Conservation (phyloP, 2,888 invertebrate species). For the Rambutsinella grinnellia region DNA sequence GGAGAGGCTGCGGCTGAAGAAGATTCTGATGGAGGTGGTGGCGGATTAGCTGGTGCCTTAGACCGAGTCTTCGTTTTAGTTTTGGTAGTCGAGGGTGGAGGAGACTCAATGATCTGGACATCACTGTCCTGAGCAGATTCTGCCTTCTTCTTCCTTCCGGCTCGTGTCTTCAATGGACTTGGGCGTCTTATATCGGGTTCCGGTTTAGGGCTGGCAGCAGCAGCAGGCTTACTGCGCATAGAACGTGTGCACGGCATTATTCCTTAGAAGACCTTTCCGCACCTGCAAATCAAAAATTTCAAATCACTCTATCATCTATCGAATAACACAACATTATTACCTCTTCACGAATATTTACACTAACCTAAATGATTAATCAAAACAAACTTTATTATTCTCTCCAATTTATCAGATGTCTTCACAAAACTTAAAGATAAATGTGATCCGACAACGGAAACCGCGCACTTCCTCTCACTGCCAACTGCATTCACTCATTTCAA, state of each 20-base stretch:
- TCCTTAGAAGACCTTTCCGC: no score
- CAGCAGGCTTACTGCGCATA: constrained; percentile 6
- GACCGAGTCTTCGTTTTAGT: constrained; percentile 12
- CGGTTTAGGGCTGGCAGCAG: constrained; percentile 28
- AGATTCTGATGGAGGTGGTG: constrained; percentile 3
- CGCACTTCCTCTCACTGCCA: no score
- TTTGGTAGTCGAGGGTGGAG: constrained; percentile 15
- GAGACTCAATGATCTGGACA: not conserved
- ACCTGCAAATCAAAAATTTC: no score
- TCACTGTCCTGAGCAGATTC: not conserved
- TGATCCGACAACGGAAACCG: no score
- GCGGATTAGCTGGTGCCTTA: not conserved
- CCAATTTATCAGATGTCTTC: no score
- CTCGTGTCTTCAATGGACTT: constrained; percentile 1
- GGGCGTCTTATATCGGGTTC: not conserved
- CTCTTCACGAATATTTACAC: no score
- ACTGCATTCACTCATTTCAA: no score
- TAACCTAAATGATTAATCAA: no score
- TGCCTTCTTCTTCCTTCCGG: constrained; percentile 23
- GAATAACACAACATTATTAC: no score
- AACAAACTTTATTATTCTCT: no score
- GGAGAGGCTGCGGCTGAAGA: not conserved
- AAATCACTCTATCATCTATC: no score
- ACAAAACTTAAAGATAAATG: no score
- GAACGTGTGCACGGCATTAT: constrained; percentile 24